These are phyloP conservation scores for Leptobrachium ailaonicum DNA, from an alignment of 2,113 vertebrate genomes.

Conservation along the genomic window DNA sequence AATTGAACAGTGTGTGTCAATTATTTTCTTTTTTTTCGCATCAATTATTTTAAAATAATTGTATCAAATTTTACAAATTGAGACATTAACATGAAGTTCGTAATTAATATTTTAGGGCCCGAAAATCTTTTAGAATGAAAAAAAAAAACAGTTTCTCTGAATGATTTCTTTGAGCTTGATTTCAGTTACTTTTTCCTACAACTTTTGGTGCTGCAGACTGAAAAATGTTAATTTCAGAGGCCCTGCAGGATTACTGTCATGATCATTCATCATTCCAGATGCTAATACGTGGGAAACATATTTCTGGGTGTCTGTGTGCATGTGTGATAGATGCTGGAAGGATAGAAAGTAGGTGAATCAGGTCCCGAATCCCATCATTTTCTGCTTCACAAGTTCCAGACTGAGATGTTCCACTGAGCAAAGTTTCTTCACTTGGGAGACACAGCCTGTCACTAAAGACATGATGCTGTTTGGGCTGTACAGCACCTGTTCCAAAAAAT, in stretches of 20 bases:
- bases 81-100: conserved; percentile 28
- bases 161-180: conserved; percentile 73
- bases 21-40: too few relatives aligned
- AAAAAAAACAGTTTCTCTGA: conserved; percentile 69
- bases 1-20: too few relatives aligned
- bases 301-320: conserved; percentile 51
- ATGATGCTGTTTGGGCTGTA: conserved; percentile 51
- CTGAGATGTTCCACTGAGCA: conserved; percentile 69
- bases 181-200: conserved; percentile 66
- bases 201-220: conserved; percentile 53
- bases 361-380: conserved; percentile 67
- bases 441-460: conserved; percentile 65
- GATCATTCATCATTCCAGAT: conserved; percentile 61
- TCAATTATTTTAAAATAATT: too few relatives aligned
- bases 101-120: conserved; percentile 77
- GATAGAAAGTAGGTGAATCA: conserved; percentile 51
- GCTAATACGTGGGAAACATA: conserved; percentile 56
- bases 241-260: conserved; percentile 55
- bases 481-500: conserved; percentile 58
- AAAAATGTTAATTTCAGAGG: conserved; percentile 55
- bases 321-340: not conserved
- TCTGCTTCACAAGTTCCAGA: conserved; percentile 75
- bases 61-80: too few relatives aligned
- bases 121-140: conserved; percentile 69
- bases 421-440: conserved; percentile 76